Percentiles rank a stretch among this genome's conserved stretches.
phyloP scores from a whole-genome alignment of 2,113 vertebrate genomes.

The Corynorhinus townsendii region DNA sequence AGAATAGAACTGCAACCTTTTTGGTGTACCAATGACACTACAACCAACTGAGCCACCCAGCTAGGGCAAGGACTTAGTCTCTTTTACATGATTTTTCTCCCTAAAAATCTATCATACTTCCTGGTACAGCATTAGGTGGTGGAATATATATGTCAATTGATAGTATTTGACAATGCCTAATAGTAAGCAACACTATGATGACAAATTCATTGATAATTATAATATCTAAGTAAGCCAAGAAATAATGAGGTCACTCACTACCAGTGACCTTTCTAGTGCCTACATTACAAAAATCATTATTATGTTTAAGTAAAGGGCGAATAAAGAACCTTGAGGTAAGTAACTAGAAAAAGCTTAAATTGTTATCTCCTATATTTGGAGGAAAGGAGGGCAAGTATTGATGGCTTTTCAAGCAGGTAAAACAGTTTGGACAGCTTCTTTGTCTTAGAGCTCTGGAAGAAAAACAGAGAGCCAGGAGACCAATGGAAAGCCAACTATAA shows the following conservation, averaged over 20 bases:
- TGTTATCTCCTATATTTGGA: background rate
- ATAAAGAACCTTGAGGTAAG: background rate
- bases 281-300: background rate
- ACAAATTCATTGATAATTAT: background rate
- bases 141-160: background rate
- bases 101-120: background rate
- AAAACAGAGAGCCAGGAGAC: background rate
- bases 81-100: background rate
- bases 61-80: background rate
- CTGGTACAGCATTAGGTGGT: background rate
- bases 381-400: background rate
- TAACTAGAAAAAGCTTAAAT: background rate
- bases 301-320: background rate
- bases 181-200: background rate
- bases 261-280: background rate
- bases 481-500: background rate
- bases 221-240: slow-evolving; percentile 1
- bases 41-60: no score
- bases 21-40: no score
- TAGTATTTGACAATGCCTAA: slow-evolving; percentile 11
- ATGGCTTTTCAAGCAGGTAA: background rate
- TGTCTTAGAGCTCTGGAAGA: background rate
- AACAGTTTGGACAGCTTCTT: background rate
- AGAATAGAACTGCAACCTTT: no score
- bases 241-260: background rate